Evolutionary conservation across 2,888 invertebrate species (phyloP), one percentile per base, ranked within the genome.

Genomic region (Cheilosia scutellata): DNA sequence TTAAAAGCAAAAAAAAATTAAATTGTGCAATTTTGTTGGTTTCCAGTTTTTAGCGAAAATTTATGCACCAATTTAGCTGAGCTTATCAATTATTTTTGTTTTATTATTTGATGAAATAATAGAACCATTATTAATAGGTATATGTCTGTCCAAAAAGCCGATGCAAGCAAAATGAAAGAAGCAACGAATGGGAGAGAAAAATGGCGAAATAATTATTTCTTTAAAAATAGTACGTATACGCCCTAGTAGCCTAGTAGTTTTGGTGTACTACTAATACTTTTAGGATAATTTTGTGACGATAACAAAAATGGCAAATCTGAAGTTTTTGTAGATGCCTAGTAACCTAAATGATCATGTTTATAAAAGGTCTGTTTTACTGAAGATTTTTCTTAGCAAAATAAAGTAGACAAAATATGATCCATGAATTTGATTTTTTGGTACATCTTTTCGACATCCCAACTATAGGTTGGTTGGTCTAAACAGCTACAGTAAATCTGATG

Each of bases 1-100:
- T 25, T 40, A 49, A 65, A 65, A 29, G 9, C n/a, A 37, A 27
- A 68, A 7, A 63, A 16, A 47, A 44, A 20, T 33, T 44, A 2
- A 5, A 51, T 72, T 74, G 44, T 75, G 70, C 57, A 65, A 51
- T 62, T 53, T 44, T 27, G 66, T 60, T n/a, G 47, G 57, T 84
- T 84, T 84, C 84, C 79, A 75, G 71, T 80, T 80, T 84, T 76
- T 66, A 29, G 25, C 25, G 6, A 49, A 77, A 58, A 27, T 58
- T 53, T 49, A 66, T 63, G 60, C 25, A 42, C 53, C 55, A 44
- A 53, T 78, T 70, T 53, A 51, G 75, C 79, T 75, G 58, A 78
- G 57, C 13, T 4, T 33, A 44, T 44, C 11, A 13, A 51, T 27
- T 51, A 5, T 60, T 60, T 60, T 58, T 25, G 5, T 29, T 29